These are phyloP conservation scores for Oscheius sp. DNA, from an alignment of 2,888 invertebrate genomes.

Conservation along the genomic window DNA sequence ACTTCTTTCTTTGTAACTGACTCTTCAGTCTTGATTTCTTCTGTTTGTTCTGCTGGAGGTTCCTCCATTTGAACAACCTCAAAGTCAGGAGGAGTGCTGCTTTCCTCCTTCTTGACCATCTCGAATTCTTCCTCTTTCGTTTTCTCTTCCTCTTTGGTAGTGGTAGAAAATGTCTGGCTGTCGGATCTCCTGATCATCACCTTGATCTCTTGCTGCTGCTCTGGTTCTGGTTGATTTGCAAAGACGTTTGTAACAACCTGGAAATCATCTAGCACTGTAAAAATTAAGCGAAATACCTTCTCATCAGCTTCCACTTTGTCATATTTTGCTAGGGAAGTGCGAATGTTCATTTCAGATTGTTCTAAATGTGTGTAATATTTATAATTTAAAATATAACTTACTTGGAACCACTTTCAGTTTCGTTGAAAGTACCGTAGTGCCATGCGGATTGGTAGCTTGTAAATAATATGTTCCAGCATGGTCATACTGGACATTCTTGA, in stretches of 20 bases:
- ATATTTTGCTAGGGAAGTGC: constrained; percentile 32
- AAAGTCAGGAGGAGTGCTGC: constrained; percentile 31
- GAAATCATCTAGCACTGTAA: no score
- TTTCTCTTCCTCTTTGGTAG: constrained; percentile 9
- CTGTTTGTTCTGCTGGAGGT: background rate
- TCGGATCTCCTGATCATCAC: constrained; percentile 28
- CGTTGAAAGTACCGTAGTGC: constrained; percentile 53
- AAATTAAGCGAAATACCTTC: no score
- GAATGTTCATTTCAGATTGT: constrained; percentile 31
- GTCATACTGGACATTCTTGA: constrained; percentile 44
- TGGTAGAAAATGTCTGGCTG: constrained; percentile 16
- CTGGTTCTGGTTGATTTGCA: constrained; percentile 28
- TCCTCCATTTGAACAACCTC: constrained; percentile 13
- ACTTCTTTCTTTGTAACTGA: background rate
- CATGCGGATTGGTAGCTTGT: constrained; percentile 60
- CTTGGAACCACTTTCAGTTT: constrained; percentile 45
- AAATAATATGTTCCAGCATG: constrained; percentile 58
- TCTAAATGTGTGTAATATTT: background rate
- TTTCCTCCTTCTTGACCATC: constrained; percentile 24
- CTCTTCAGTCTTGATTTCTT: background rate
- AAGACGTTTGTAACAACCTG: constrained; percentile 33
- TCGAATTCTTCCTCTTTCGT: constrained; percentile 13
- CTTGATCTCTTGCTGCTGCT: constrained; percentile 25
- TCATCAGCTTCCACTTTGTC: constrained; percentile 35
- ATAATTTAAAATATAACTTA: background rate